Percentiles rank a stretch among this genome's conserved stretches.
Conservation (phyloP, 1,140 invertebrate genomes). For the Phenacoccus solenopsis region DNA sequence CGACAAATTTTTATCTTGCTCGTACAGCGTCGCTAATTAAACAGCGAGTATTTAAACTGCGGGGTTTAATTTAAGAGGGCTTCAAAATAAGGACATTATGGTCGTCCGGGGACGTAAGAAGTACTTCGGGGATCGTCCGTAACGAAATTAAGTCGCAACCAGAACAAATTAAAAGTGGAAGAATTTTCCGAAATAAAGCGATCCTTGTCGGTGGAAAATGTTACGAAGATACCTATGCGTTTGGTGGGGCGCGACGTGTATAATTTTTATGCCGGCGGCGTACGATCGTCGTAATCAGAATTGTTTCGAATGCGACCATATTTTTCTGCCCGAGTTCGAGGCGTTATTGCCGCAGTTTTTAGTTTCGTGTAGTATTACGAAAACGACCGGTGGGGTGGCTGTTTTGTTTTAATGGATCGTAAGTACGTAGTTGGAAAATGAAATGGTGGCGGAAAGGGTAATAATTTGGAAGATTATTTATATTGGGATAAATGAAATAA, state of each 20-base stretch:
- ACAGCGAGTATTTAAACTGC: constrained; percentile 15
- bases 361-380: neutral
- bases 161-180: constrained; percentile 18
- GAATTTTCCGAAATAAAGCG: constrained; percentile 12
- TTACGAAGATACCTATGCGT: neutral
- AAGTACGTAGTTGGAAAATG: too few species aligned
- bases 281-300: constrained; percentile 7
- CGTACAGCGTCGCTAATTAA: constrained; percentile 10
- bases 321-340: neutral
- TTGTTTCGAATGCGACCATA: neutral
- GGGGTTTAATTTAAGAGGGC: constrained; percentile 12
- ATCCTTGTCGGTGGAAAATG: constrained; percentile 10
- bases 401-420: too few species aligned
- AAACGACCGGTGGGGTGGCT: too few species aligned
- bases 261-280: constrained; percentile 12
- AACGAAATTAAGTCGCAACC: constrained; percentile 17
- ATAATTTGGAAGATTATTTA: too few species aligned
- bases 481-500: too few species aligned
- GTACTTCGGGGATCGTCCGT: constrained; percentile 12
- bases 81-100: constrained; percentile 13
- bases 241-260: neutral
- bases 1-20: constrained; percentile 11
- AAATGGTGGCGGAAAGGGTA: too few species aligned
- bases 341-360: neutral
- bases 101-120: constrained; percentile 11